These are phyloP conservation scores for Malurus leucopterus DNA, from an alignment of 2,797 vertebrate species.

Conservation along the genomic window DNA sequence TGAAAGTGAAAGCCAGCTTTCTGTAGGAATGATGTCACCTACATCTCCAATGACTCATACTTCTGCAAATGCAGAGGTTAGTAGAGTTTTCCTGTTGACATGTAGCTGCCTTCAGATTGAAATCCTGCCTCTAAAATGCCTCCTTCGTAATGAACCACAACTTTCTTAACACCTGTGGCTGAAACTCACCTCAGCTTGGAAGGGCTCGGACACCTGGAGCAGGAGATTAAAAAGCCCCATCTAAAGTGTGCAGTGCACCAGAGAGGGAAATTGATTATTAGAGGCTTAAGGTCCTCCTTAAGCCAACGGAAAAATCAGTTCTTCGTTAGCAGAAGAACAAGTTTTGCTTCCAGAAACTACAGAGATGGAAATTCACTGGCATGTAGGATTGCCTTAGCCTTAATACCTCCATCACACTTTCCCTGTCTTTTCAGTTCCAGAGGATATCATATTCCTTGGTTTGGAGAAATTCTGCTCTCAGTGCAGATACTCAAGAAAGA, in stretches of 20 bases:
- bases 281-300: background rate
- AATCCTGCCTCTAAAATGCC: background rate
- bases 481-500: background rate
- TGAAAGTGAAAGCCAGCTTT: background rate
- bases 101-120: background rate
- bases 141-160: background rate
- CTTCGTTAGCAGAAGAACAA: background rate
- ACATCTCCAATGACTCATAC: background rate
- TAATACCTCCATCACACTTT: background rate
- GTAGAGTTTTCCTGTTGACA: background rate
- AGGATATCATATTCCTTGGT: background rate
- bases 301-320: background rate
- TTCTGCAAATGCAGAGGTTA: background rate
- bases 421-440: background rate
- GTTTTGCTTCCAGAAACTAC: background rate
- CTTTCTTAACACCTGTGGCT: background rate
- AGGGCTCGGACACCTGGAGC: fast-evolving
- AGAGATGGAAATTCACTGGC: background rate
- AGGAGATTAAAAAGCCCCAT: background rate
- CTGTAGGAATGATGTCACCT: background rate
- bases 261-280: background rate
- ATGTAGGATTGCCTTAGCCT: background rate
- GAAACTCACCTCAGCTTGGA: background rate
- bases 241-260: background rate
- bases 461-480: background rate